phyloP scores from a whole-genome alignment of 2,888 invertebrate genomes.

The Scaptomyza tumidula region DNA sequence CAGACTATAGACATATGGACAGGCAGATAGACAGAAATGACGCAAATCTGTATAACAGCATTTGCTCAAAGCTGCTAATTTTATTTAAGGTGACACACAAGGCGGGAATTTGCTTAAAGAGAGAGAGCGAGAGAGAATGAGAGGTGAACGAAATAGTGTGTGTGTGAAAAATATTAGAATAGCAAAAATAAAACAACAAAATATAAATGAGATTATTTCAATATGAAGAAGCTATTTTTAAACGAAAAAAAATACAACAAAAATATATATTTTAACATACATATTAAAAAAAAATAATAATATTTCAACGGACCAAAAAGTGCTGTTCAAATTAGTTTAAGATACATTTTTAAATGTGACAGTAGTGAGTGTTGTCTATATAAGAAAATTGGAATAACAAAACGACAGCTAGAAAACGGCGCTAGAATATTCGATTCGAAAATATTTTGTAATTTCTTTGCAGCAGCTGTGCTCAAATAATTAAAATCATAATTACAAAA shows the following conservation, averaged over 20 bases:
- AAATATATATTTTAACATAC: constrained; percentile 2
- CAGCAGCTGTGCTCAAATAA: constrained; percentile 46
- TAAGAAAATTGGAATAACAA: constrained; percentile 51
- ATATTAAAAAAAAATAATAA: constrained; percentile 47
- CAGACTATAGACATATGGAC: neutral
- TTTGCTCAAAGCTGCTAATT: constrained; percentile 78
- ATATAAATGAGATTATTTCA: constrained; percentile 61
- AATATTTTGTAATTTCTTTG: constrained; percentile 55
- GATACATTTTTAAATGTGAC: constrained; percentile 83
- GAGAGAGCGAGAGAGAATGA: constrained; percentile 5
- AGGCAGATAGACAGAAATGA: constrained; percentile 57
- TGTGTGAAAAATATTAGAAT: constrained; percentile 58
- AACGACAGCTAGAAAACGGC: too few species aligned
- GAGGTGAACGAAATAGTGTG: constrained; percentile 11
- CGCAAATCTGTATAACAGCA: constrained; percentile 76
- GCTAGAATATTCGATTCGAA: constrained; percentile 7
- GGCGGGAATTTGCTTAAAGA: constrained; percentile 66
- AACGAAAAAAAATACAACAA: constrained; percentile 33
- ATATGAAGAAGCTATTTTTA: constrained; percentile 67
- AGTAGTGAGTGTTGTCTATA: constrained; percentile 77
- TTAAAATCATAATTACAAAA: constrained; percentile 41
- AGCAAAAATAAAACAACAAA: constrained; percentile 33
- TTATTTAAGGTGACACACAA: constrained; percentile 81
- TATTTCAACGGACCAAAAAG: constrained; percentile 65
- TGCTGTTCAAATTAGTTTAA: constrained; percentile 78